Base-by-base conservation (phyloP, 2,888 invertebrate genomes). In the Hermaeophaga mercurialis region DNA sequence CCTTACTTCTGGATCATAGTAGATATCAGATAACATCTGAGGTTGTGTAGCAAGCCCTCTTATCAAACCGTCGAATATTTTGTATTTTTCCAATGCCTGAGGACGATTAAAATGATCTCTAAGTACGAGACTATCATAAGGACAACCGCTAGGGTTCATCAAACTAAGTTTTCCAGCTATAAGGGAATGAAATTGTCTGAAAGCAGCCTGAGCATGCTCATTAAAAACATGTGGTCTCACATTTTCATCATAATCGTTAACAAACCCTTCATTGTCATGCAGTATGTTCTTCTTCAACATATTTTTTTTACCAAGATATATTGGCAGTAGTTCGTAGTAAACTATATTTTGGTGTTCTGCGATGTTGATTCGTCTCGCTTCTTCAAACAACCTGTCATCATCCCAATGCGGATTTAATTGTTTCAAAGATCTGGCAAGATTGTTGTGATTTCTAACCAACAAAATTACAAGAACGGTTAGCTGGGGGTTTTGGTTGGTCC, bases 1-100 rank as follows among this genome's bases (percentile, higher is more conserved):
- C 4, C 79, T 79, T 53, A 90, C 88, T 80, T 91, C 90, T 46
- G 80, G 80, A 65, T 89, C 88, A 76, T 88, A 88, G 76, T 82
- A 90, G 63, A 85, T 86, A 74, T 94, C 93, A 59, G 88, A 86
- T 64, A 82, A 82, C 70, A 88, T 85, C 75, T 89, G 85, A 0
- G 86, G 85, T 71, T 94, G 92, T n/a, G 85, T 85, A 2, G 87
- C 80, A 70, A 93, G 80, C 4, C 91, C 91, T 75, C 91, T 79
- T 1, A 86, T 81, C 50, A 92, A 79, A 57, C 85, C 84, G 72
- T 90, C 89, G 68, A 89, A 86, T 46, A 84, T 82, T 59, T 83
- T 78, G 18, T 79, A 80, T 31, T 84, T 76, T 71, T 88, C 88
- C 9, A 89, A 75, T 9, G 88, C 70, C 0, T 80, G 75, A 0